phyloP scores from a whole-genome alignment of 2,888 invertebrate genomes.

The Mesoligia furuncula region DNA sequence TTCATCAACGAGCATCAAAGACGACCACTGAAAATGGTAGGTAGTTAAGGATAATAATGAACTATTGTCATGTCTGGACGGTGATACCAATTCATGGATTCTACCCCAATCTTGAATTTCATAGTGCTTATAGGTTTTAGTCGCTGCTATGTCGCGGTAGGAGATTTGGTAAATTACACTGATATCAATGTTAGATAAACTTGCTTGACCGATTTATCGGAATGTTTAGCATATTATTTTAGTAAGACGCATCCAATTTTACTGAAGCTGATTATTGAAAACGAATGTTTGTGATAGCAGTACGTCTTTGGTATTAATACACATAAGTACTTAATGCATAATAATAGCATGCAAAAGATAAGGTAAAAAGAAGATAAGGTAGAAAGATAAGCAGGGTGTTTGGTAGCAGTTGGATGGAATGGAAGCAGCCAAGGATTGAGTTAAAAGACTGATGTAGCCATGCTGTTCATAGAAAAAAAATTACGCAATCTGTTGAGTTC shows the following conservation, averaged over 20 bases:
- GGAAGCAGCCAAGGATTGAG: not conserved
- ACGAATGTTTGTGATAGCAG: not conserved
- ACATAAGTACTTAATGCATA: not conserved
- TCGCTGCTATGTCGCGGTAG: not conserved
- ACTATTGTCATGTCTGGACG: not conserved
- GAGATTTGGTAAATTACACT: conserved; percentile 1
- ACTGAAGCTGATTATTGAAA: not conserved
- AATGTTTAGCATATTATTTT: not conserved
- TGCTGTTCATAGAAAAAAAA: not conserved
- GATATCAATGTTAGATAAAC: not conserved
- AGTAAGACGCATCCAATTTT: not conserved
- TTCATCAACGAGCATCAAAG: conserved; percentile 93
- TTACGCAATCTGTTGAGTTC: not conserved
- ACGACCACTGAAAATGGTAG: conserved; percentile 93
- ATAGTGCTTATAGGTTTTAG: not conserved
- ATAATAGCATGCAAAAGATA: conserved; percentile 20
- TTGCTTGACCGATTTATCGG: not conserved
- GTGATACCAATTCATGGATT: not conserved
- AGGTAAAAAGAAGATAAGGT: too few species aligned
- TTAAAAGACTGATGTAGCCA: not conserved
- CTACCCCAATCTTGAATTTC: not conserved
- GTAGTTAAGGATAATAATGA: conserved; percentile 84
- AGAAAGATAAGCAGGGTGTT: conserved; percentile 7
- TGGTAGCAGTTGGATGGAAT: conserved; percentile 5
- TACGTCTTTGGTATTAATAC: not conserved